Evolutionary conservation across 2,888 invertebrate genomes (phyloP).

Genomic region (Polyommatus icarus): DNA sequence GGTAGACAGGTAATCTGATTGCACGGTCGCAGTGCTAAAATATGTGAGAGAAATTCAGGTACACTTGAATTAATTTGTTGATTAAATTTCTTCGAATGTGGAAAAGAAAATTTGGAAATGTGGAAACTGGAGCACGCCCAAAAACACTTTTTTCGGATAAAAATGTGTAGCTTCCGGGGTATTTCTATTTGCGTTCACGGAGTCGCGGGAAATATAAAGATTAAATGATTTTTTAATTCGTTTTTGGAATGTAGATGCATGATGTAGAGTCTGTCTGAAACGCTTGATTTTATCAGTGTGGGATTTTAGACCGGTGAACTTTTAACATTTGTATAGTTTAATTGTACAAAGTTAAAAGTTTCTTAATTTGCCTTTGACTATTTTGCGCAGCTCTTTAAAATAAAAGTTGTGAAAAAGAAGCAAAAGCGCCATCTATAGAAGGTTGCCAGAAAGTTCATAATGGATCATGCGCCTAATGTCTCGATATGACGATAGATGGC

Average conservation of each 20-base stretch:
- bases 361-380: background rate
- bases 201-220: background rate
- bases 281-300: too few species aligned
- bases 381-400: background rate
- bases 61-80: background rate
- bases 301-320: background rate
- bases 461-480: background rate
- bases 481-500: background rate
- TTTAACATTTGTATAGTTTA: background rate
- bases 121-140: too few species aligned
- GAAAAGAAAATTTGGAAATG: background rate
- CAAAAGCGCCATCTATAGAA: background rate
- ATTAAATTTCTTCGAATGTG: background rate
- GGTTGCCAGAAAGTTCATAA: background rate
- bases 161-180: background rate
- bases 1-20: conserved; percentile 11
- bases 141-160: too few species aligned
- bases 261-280: background rate
- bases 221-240: too few species aligned
- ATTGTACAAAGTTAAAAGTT: background rate
- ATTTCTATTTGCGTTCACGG: background rate
- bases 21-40: background rate
- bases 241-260: background rate
- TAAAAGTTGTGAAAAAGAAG: background rate
- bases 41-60: conserved; percentile 12